These are phyloP conservation scores for Drosophila yakuba DNA, from an alignment of 1,140 invertebrate species.

Conservation along the genomic window DNA sequence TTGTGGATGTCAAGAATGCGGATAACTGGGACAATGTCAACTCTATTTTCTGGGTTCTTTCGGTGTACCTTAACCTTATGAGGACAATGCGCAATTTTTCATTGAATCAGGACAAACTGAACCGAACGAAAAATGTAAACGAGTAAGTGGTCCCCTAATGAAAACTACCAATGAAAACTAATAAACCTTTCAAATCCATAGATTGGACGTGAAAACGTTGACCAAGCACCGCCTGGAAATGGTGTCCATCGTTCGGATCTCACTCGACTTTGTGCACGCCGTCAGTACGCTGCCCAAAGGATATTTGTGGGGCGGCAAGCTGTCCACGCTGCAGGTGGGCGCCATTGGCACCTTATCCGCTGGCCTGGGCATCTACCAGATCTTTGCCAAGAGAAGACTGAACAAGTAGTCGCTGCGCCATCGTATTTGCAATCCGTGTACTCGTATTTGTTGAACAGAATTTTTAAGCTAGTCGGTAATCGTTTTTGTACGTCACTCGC, in stretches of 20 bases:
- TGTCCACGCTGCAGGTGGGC: slow-evolving; percentile 90
- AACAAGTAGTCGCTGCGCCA: slow-evolving; percentile 50
- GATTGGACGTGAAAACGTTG: slow-evolving; percentile 83
- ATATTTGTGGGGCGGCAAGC: slow-evolving; percentile 90
- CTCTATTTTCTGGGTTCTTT: slow-evolving; percentile 91
- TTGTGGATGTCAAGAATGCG: slow-evolving; percentile 87
- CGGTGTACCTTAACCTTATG: slow-evolving; percentile 88
- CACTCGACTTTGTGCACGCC: slow-evolving; percentile 91
- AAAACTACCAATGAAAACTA: not conserved
- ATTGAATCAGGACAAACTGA: slow-evolving; percentile 85
- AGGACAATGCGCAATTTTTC: slow-evolving; percentile 85
- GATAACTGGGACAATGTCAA: slow-evolving; percentile 88
- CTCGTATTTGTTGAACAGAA: slow-evolving; percentile 39
- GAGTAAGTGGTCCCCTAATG: slow-evolving; percentile 50
- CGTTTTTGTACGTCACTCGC: slow-evolving; percentile 26
- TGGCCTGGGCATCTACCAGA: slow-evolving; percentile 87
- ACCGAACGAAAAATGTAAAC: slow-evolving; percentile 55
- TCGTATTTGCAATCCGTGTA: slow-evolving; percentile 23
- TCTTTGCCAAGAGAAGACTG: slow-evolving; percentile 79
- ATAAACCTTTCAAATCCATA: slow-evolving; percentile 13
- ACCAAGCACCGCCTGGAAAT: slow-evolving; percentile 86
- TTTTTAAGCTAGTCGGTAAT: slow-evolving; percentile 47
- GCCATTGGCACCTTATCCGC: slow-evolving; percentile 91
- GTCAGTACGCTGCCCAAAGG: slow-evolving; percentile 92
- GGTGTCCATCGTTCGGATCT: slow-evolving; percentile 88